Percentiles rank a stretch among this genome's conserved stretches.
Conservation (phyloP, 2,888 invertebrate genomes). For the Meteorus colon region DNA sequence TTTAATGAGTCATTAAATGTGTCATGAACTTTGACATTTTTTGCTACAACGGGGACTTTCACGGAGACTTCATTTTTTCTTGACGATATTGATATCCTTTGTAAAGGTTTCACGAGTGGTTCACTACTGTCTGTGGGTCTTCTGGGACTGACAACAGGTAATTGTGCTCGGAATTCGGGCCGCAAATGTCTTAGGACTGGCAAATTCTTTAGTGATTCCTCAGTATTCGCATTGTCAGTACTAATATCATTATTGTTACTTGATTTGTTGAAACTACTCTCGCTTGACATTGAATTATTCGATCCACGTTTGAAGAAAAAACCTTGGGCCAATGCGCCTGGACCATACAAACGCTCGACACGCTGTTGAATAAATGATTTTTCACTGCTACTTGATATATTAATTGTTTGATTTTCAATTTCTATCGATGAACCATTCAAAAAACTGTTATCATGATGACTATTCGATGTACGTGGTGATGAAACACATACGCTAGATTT, state of each 20-base stretch:
- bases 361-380: conserved; percentile 89
- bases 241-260: conserved; percentile 63
- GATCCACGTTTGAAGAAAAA: conserved; percentile 77
- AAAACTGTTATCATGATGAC: conserved; percentile 62
- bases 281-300: conserved; percentile 66
- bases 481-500: conserved; percentile 60
- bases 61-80: conserved; percentile 59
- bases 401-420: conserved; percentile 51
- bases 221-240: conserved; percentile 62
- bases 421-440: conserved; percentile 63
- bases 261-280: conserved; percentile 62
- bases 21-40: conserved; percentile 46
- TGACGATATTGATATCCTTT: conserved; percentile 60
- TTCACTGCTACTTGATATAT: conserved; percentile 64
- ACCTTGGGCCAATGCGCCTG: conserved; percentile 89
- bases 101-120: conserved; percentile 68
- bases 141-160: conserved; percentile 77
- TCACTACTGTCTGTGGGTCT: conserved; percentile 70
- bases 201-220: conserved; percentile 74
- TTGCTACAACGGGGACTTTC: conserved; percentile 42
- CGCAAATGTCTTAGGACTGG: conserved; percentile 89
- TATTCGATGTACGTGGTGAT: conserved; percentile 58
- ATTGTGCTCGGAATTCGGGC: conserved; percentile 89
- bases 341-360: conserved; percentile 91
- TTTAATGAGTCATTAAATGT: conserved; percentile 53